These are phyloP conservation scores for Drosophila hamatofila DNA, from an alignment of 2,888 invertebrate species.

Conservation along the genomic window DNA sequence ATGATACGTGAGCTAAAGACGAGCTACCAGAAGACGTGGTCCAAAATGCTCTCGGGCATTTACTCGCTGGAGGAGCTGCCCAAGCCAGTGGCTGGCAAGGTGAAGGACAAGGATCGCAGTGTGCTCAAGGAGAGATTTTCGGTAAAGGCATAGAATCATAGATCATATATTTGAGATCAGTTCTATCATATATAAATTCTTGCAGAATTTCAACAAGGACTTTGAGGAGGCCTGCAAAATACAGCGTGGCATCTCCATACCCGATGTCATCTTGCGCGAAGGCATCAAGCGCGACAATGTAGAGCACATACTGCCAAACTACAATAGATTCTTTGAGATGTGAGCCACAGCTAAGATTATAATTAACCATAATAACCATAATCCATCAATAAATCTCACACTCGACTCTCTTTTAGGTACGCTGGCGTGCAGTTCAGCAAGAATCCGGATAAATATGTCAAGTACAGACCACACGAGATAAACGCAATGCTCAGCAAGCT, in stretches of 20 bases:
- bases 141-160: constrained; percentile 74
- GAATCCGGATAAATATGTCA: constrained; percentile 96
- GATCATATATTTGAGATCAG: neutral
- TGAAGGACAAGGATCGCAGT: constrained; percentile 94
- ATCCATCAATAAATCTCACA: neutral
- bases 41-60: constrained; percentile 91
- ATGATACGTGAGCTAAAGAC: constrained; percentile 93
- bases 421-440: constrained; percentile 93
- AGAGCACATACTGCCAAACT: constrained; percentile 94
- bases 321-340: constrained; percentile 92
- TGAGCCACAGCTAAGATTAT: constrained; percentile 81
- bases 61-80: constrained; percentile 89
- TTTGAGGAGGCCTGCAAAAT: constrained; percentile 94
- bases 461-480: constrained; percentile 94
- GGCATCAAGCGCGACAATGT: constrained; percentile 95
- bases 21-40: constrained; percentile 89
- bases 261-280: constrained; percentile 95
- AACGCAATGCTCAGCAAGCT: constrained; percentile 94
- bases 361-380: neutral
- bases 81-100: constrained; percentile 89
- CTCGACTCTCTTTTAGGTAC: constrained; percentile 86
- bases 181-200: neutral
- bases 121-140: constrained; percentile 95
- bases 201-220: constrained; percentile 97
- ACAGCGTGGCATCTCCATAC: constrained; percentile 96